Base-by-base conservation (phyloP, 2,888 invertebrate genomes). In the Rutpela maculata region DNA sequence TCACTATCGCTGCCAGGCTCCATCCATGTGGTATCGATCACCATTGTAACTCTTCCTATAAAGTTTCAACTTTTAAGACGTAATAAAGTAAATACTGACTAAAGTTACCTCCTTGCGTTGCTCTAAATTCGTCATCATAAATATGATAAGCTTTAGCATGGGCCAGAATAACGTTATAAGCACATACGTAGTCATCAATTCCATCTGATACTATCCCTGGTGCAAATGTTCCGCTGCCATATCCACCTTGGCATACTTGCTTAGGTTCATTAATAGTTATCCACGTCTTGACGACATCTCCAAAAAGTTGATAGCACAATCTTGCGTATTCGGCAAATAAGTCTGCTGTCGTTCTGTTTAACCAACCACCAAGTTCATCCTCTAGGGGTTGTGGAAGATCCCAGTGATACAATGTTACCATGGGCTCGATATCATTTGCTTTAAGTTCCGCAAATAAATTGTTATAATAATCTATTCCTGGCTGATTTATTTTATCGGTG, bases 151-250 rank as follows among this genome's bases (percentile, higher is more conserved):
- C 88, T 55, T 75, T 82, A 0, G 90, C 90, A 83, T 92, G 92
- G 0, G 92, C 89, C 75, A 76, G 77, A 12, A 87, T 84, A 82
- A 86, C 50, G 50, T 83, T 84, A 57, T 94, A 93, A 0, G 89
- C 91, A 63, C 92, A 93, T 79, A 91, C 81, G 84, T 94, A 94
- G 76, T 91, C 91, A 9, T 91, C 91, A 31, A 91, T 85, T 0
- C 92, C 93, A 57, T n/a, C 15, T 50, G 17, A 65, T 4, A 56
- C 75, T 55, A 67, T 55, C 11, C 65, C 67, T 50, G 67, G 67
- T 43, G 67, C 67, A 55, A 17, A 22, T 18, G 0, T 3, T 22
- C 67, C 56, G 6, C 4, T 56, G 6, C 78, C 80, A 69, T 80
- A 80, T 38, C 80, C 80, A 22, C 22, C 9, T 12, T 63, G 73